These are phyloP conservation scores for Leptopilina myrica DNA, from an alignment of 2,888 invertebrate species.

Conservation along the genomic window DNA sequence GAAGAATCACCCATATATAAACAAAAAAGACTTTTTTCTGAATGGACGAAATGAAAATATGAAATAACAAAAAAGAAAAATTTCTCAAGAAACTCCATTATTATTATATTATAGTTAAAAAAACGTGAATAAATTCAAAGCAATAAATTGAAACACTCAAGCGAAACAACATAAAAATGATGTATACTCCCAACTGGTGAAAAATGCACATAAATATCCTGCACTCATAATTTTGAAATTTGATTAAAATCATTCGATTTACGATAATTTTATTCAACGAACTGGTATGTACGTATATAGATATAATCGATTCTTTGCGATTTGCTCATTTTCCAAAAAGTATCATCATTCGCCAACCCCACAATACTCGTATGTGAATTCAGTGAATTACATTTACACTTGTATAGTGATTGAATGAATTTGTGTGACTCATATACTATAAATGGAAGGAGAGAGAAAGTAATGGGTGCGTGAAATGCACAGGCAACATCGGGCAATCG, in stretches of 20 bases:
- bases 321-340: constrained; percentile 32
- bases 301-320: constrained; percentile 37
- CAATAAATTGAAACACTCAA: too few relatives aligned
- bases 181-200: too few relatives aligned
- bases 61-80: too few relatives aligned
- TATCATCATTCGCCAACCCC: neutral
- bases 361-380: neutral
- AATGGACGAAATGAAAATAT: too few relatives aligned
- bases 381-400: constrained; percentile 33
- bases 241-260: constrained; percentile 30
- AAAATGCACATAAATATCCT: too few relatives aligned
- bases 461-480: constrained; percentile 39
- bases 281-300: neutral
- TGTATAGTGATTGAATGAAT: constrained; percentile 30
- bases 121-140: too few relatives aligned
- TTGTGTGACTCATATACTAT: constrained; percentile 21
- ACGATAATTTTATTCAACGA: constrained; percentile 32
- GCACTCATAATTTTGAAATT: neutral
- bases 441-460: neutral
- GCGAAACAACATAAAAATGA: too few relatives aligned
- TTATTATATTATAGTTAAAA: too few relatives aligned
- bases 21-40: too few relatives aligned
- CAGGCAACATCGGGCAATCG: constrained; percentile 27
- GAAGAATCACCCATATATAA: too few relatives aligned
- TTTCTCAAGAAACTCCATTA: too few relatives aligned